These are phyloP conservation scores for Agonopterix subpropinquella DNA, from an alignment of 2,888 invertebrate genomes.

Conservation along the genomic window DNA sequence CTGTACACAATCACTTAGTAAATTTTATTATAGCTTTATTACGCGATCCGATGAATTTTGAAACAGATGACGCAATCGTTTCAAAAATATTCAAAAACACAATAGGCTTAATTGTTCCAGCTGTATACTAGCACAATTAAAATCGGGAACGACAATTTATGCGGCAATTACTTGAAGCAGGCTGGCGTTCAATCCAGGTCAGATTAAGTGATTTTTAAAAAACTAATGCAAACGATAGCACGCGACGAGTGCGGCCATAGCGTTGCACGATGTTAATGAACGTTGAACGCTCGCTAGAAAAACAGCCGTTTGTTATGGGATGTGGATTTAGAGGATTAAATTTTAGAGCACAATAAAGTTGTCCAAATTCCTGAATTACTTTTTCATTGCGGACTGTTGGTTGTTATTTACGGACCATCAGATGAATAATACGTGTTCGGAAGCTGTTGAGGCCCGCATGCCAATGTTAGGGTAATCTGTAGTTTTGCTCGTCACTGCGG, in stretches of 20 bases:
- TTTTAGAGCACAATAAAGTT: slow-evolving; percentile 28
- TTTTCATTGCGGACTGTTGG: not conserved
- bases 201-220: slow-evolving; percentile 70
- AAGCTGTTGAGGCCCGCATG: too few species aligned
- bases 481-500: slow-evolving; percentile 13
- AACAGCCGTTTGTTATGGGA: slow-evolving; percentile 29
- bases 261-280: slow-evolving; percentile 58
- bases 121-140: slow-evolving; percentile 43
- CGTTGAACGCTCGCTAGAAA: slow-evolving; percentile 27
- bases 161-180: slow-evolving; percentile 65
- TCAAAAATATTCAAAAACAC: not conserved
- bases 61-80: slow-evolving; percentile 4
- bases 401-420: slow-evolving; percentile 13
- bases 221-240: slow-evolving; percentile 65
- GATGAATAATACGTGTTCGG: not conserved
- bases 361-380: slow-evolving; percentile 13
- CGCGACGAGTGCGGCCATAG: slow-evolving; percentile 42
- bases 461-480: too few species aligned
- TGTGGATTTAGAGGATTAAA: slow-evolving; percentile 33
- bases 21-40: not conserved
- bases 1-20: too few species aligned
- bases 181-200: slow-evolving; percentile 65
- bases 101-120: slow-evolving; percentile 5
- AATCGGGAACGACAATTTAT: slow-evolving; percentile 60
- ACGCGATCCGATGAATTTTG: slow-evolving; percentile 4